These are phyloP conservation scores for Epsilonema sp. DNA, from an alignment of 2,888 invertebrate genomes.

Conservation along the genomic window DNA sequence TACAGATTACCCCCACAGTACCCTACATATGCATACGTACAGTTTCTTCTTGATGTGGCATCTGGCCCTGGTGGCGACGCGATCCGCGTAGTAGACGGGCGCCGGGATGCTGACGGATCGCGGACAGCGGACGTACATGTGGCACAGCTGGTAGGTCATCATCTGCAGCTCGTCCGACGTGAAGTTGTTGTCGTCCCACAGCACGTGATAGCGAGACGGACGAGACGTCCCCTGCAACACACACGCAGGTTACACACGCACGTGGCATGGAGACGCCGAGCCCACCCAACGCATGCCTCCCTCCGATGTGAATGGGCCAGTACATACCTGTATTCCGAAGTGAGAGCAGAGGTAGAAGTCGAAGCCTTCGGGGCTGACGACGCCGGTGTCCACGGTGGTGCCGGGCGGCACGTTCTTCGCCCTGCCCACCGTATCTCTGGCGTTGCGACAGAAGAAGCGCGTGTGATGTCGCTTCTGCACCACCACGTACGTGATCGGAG, in stretches of 20 bases:
- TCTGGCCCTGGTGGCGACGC: constrained; percentile 21
- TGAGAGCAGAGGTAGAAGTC: constrained; percentile 24
- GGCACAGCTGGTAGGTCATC: too few relatives aligned
- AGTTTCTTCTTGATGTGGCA: constrained; percentile 20
- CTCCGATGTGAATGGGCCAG: too few relatives aligned
- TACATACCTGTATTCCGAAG: constrained; percentile 13
- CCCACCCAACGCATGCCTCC: too few relatives aligned
- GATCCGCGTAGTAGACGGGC: constrained; percentile 14
- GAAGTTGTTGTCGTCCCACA: constrained; percentile 21
- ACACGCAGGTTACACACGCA: background rate
- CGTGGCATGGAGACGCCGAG: too few relatives aligned
- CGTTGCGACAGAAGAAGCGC: constrained; percentile 9
- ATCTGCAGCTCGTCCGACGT: constrained; percentile 21
- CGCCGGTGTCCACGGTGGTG: constrained; percentile 17
- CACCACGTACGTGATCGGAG: constrained; percentile 9
- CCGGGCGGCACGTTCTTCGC: constrained; percentile 6
- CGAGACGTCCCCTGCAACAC: constrained; percentile 21
- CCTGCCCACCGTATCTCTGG: constrained; percentile 4
- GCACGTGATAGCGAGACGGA: constrained; percentile 22
- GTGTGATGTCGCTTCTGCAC: constrained; percentile 13
- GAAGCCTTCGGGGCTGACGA: constrained; percentile 19
- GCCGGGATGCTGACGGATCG: constrained; percentile 10
- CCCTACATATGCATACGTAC: constrained; percentile 13
- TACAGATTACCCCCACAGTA: too few relatives aligned
- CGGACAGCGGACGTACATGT: constrained; percentile 23